These are phyloP conservation scores for Eubucco bourcierii DNA, from an alignment of 2,113 vertebrate genomes.

Conservation along the genomic window DNA sequence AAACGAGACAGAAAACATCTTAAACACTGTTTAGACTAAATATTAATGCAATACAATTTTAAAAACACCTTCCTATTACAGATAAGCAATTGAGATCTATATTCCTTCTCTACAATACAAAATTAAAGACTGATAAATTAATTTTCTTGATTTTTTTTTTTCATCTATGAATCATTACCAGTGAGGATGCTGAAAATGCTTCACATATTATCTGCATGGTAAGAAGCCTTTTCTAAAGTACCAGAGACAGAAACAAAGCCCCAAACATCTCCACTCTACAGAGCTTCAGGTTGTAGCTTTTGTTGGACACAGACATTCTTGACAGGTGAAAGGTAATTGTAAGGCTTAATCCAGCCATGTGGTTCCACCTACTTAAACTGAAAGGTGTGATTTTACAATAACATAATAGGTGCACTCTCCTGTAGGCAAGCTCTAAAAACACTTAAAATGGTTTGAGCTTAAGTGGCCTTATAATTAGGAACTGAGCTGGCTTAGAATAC, in stretches of 20 bases:
- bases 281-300: not conserved
- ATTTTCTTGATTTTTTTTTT: not conserved
- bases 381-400: not conserved
- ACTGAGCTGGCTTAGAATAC: not conserved
- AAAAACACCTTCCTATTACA: not conserved
- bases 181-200: not conserved
- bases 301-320: not conserved
- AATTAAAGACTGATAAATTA: not conserved
- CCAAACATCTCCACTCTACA: not conserved
- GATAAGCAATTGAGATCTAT: not conserved
- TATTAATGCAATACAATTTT: not conserved
- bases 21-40: conserved; percentile 12
- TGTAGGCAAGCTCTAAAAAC: not conserved
- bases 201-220: fast-evolving
- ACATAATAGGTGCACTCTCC: not conserved
- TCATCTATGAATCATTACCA: not conserved
- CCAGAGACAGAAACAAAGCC: not conserved
- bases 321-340: not conserved
- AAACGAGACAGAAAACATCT: not conserved
- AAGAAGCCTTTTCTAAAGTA: not conserved
- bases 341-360: not conserved
- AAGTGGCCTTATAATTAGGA: not conserved
- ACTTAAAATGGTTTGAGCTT: not conserved
- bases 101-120: not conserved
- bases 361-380: not conserved